Evolutionary conservation across 1,140 invertebrate species (phyloP).

Genomic region (Ganaspis sp.): DNA sequence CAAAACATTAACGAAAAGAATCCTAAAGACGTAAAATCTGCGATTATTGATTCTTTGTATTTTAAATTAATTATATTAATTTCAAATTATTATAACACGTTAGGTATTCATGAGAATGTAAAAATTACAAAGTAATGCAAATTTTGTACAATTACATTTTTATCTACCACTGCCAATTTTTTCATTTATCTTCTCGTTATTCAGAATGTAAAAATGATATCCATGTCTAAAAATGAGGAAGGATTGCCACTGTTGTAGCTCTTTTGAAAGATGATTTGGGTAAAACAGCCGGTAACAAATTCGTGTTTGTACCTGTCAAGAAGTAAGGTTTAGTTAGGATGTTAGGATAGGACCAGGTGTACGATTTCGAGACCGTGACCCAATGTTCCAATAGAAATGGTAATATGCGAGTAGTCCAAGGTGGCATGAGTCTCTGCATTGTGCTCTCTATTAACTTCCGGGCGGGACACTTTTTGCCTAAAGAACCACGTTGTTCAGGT

Average conservation of each 20-base stretch:
- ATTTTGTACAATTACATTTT: too few relatives aligned
- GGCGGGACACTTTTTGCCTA: constrained; percentile 21
- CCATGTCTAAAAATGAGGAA: neutral
- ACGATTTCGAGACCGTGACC: neutral
- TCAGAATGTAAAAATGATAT: too few relatives aligned
- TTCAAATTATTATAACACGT: too few relatives aligned
- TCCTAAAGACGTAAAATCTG: too few relatives aligned
- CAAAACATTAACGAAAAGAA: too few relatives aligned
- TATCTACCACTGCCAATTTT: too few relatives aligned
- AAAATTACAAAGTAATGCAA: too few relatives aligned
- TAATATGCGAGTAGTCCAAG: neutral
- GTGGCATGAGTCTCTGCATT: neutral
- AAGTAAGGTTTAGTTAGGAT: constrained; percentile 20
- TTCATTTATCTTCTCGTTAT: too few relatives aligned
- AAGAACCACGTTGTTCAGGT: constrained; percentile 4
- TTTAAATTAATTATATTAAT: too few relatives aligned
- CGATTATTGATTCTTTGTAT: too few relatives aligned
- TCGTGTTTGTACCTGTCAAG: constrained; percentile 46
- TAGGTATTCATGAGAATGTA: too few relatives aligned
- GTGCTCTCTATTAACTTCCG: constrained; percentile 9
- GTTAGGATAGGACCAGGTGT: constrained; percentile 23
- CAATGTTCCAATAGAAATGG: neutral
- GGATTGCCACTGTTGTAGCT: neutral
- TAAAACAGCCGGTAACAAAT: constrained; percentile 46
- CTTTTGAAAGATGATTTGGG: constrained; percentile 11